These are phyloP conservation scores for Nasua narica DNA, from an alignment of 2,797 vertebrate species.

Conservation along the genomic window DNA sequence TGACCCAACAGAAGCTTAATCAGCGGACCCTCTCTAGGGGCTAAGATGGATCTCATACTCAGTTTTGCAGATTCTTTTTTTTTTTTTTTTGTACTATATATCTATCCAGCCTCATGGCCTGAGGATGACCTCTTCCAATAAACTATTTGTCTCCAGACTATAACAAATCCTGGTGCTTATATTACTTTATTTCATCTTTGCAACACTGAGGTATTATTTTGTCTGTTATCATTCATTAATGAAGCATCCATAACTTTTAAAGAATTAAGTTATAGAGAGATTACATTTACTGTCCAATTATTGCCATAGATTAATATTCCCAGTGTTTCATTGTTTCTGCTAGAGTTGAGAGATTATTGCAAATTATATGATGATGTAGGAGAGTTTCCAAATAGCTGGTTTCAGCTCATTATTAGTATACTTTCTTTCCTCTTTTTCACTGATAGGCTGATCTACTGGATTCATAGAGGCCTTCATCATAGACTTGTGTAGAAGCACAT, in stretches of 20 bases:
- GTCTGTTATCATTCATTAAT: constrained; percentile 93
- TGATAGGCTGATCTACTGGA: constrained; percentile 98
- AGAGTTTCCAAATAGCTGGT: constrained; percentile 90
- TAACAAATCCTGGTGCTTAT: constrained; percentile 92
- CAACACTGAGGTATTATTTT: constrained; percentile 90
- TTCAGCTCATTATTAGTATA: constrained; percentile 89
- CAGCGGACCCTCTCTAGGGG: constrained; percentile 70
- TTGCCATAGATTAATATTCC: constrained; percentile 94
- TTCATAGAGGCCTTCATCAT: constrained; percentile 95
- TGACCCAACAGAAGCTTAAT: background rate
- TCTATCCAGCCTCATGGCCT: constrained; percentile 89
- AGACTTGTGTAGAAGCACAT: constrained; percentile 93
- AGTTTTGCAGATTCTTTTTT: constrained; percentile 86
- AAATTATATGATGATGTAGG: constrained; percentile 90
- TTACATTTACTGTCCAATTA: constrained; percentile 87
- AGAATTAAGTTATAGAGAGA: constrained; percentile 96
- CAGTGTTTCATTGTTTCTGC: constrained; percentile 92
- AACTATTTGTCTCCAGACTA: constrained; percentile 89
- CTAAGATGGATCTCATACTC: constrained; percentile 93
- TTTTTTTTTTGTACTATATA: constrained; percentile 88
- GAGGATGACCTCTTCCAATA: constrained; percentile 90
- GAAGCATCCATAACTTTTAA: constrained; percentile 95
- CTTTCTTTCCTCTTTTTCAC: constrained; percentile 97
- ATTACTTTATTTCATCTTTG: constrained; percentile 92
- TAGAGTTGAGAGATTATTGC: constrained; percentile 94